A percentile compares a stretch with the other conserved stretches of the same genome.
Conservation (phyloP, 2,888 invertebrate species). For the Nowickia ferox region DNA sequence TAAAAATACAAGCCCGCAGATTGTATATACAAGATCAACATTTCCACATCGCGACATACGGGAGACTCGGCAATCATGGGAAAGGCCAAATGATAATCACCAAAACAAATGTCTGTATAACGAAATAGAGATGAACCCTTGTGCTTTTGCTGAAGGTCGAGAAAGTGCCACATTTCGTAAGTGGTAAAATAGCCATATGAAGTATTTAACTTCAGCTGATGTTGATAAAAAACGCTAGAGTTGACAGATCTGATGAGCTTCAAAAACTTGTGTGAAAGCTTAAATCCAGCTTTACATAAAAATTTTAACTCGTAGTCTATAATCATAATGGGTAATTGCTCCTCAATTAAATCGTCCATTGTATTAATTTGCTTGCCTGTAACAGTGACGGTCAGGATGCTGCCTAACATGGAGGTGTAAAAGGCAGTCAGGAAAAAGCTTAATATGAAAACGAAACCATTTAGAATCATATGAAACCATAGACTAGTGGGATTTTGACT, state of each 20-base stretch:
- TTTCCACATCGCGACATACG: slow-evolving; percentile 72
- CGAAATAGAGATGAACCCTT: slow-evolving; percentile 76
- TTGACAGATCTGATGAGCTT: slow-evolving; percentile 76
- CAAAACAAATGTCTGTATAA: slow-evolving; percentile 79
- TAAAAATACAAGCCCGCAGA: slow-evolving; percentile 77
- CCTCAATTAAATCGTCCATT: slow-evolving; percentile 75
- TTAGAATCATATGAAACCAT: slow-evolving; percentile 41
- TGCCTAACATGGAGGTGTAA: slow-evolving; percentile 78
- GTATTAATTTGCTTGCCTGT: slow-evolving; percentile 78
- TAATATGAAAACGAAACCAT: slow-evolving; percentile 34
- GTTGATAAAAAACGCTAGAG: slow-evolving; percentile 71
- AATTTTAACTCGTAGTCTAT: slow-evolving; percentile 77
- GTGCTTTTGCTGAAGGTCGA: slow-evolving; percentile 77
- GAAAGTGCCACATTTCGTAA: slow-evolving; percentile 78
- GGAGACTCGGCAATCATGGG: slow-evolving; percentile 73
- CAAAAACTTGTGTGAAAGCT: slow-evolving; percentile 73
- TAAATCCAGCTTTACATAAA: slow-evolving; percentile 70
- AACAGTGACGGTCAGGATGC: slow-evolving; percentile 77
- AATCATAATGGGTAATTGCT: slow-evolving; percentile 76
- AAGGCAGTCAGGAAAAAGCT: slow-evolving; percentile 76
- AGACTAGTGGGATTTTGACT: slow-evolving; percentile 4
- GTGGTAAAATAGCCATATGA: slow-evolving; percentile 77
- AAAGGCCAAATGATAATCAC: slow-evolving; percentile 74
- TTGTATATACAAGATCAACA: slow-evolving; percentile 77
- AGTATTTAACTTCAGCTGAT: slow-evolving; percentile 67